Evolutionary conservation across 2,888 invertebrate species (phyloP).

Genomic region (Ochropleura plecta): DNA sequence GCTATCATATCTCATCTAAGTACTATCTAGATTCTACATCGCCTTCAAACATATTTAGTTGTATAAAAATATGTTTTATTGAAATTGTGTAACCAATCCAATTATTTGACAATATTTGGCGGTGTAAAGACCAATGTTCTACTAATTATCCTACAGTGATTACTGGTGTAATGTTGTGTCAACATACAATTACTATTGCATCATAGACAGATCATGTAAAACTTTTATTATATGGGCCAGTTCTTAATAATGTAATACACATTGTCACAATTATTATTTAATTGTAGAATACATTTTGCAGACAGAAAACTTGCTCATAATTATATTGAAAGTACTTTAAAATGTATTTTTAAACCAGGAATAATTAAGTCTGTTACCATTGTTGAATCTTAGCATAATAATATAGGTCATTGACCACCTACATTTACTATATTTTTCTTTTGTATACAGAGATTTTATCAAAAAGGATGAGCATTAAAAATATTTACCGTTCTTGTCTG

Average conservation of each 20-base stretch:
- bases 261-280: background rate
- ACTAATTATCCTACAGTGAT: background rate
- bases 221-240: background rate
- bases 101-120: too few relatives aligned
- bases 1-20: too few relatives aligned
- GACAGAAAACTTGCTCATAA: background rate
- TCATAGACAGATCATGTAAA: background rate
- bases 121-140: too few relatives aligned
- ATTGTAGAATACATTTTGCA: background rate
- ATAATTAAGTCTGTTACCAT: background rate
- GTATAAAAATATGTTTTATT: too few relatives aligned
- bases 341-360: conserved; percentile 1
- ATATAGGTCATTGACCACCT: background rate
- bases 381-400: background rate
- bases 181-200: background rate
- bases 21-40: too few relatives aligned
- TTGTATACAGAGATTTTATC: background rate
- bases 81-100: too few relatives aligned
- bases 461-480: background rate
- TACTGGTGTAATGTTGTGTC: background rate
- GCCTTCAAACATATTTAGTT: too few relatives aligned
- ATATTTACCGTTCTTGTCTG: background rate
- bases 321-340: background rate
- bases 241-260: background rate
- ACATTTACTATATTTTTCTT: background rate